Base-by-base conservation (phyloP, 2,888 invertebrate species). In the Heliconius ismenius region DNA sequence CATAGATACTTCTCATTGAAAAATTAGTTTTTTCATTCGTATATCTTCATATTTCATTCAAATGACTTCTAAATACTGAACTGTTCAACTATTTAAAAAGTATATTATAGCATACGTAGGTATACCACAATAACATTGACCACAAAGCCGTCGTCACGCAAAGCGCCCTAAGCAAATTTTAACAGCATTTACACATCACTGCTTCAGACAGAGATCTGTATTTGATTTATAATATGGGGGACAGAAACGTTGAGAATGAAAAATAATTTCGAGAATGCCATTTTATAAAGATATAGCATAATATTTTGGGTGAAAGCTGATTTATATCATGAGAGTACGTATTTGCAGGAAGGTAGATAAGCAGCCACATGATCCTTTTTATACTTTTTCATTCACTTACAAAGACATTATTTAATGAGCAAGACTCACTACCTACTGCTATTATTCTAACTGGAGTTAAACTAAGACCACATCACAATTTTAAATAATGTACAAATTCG, bases 201-300 rank as follows among this genome's bases (percentile, higher is more conserved):
- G 90, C 90, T 83, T 85, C 86, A 88, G 92, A 91, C 92, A 87
- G 88, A 88, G 87, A 86, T 91, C 93, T 94, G 93, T 91, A 86
- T 91, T 92, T 94, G 93, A 94, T 93, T 94, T 93, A 93, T 92
- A 92, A 90, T 89, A 86, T 90, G 89, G 90, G 92, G 92, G 92
- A 90, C 75, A 73, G 43, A 75, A 73, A 89, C 81, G 86, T 88
- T 87, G 88, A 87, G 89, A 88, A 91, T 91, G 91, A 90, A 90
- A 91, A 92, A 90, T 90, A 89, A 90, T 90, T 91, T 90, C 88
- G 87, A 86, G 18, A 39, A 60, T 62, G 65, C 4, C 26, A 68
- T n/a, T n/a, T 24, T 32, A 36, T 70, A 54, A 36, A 15, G 54
- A n/a, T 32, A 64, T 21, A 74, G 15, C 32, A 13, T 24, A 36